Evolutionary conservation across 2,797 vertebrate species (phyloP), one percentile per base, ranked within the genome.

Genomic region (Silurus lanzhouensis): DNA sequence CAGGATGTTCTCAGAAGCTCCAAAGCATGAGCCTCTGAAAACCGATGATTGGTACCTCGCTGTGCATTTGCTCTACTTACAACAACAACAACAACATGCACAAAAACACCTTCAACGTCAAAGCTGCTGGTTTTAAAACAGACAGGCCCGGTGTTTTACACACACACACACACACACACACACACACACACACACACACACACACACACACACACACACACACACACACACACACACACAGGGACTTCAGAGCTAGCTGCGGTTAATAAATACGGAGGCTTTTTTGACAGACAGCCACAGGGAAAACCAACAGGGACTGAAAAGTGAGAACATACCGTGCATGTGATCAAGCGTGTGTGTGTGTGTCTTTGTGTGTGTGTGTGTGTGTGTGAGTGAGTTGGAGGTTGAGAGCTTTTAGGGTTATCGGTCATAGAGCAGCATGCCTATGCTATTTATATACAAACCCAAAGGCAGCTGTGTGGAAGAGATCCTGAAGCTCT

Each of bases 391-490:
- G 85, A 66, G 85, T 70, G 85, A 57, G 55, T 61, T 25, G 70
- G 38, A 52, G 66, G 70, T 87, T 64, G 27, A 68, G 22, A 1
- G 13, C 52, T 31, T 58, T 19, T 55, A 31, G 74, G 72, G 74
- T 76, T 76, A 38, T 58, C 27, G 74, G 20, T 63, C 66, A 25
- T 0, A 81, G 48, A 52, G 48, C 48, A 52, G 52, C 60, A 17
- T 84, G 82, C 70, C 7, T 55, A 64, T 44, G 25, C 76, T 89
- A 82, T 85, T 87, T 83, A 84, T 70, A 74, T 68, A 76, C 10
- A 82, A 25, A 31, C 19, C 58, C 57, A 55, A 52, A 87, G 76
- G 76, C 75, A 88, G 70, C 82, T 81, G 80, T 75, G 75, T 19
- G 27, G 71, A 22, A 61, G 38, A 68, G 55, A 67, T 84, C 77